Conservation (phyloP, 1,140 invertebrate species). For the Eciton burchellii region DNA sequence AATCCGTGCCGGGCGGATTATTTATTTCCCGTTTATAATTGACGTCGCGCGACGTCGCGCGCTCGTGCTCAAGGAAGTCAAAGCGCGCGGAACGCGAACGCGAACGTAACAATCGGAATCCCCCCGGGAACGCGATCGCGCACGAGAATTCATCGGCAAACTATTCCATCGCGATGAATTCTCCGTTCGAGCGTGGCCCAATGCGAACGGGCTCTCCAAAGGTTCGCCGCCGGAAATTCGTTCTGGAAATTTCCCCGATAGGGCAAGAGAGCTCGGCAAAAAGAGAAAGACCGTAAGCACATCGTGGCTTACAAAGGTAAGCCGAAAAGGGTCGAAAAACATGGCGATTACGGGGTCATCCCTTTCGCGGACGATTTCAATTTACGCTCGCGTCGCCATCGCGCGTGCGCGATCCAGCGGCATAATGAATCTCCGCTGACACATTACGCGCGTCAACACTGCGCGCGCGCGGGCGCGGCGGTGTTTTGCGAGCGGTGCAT, state of each 20-base stretch:
- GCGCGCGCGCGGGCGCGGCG: too few relatives aligned
- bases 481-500: too few relatives aligned
- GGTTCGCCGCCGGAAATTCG: not conserved
- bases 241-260: not conserved
- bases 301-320: too few relatives aligned
- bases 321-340: too few relatives aligned
- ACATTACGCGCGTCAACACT: too few relatives aligned
- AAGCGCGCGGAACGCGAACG: slow-evolving; percentile 10
- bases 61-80: slow-evolving; percentile 41
- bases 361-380: too few relatives aligned
- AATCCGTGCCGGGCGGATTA: slow-evolving; percentile 45
- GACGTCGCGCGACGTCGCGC: slow-evolving; percentile 32
- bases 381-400: too few relatives aligned
- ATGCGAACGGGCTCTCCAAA: not conserved
- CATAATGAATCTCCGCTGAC: too few relatives aligned
- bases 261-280: too few relatives aligned
- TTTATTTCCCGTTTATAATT: slow-evolving; percentile 56
- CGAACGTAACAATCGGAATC: slow-evolving; percentile 16
- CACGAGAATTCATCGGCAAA: slow-evolving; percentile 5
- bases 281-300: too few relatives aligned
- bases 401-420: too few relatives aligned
- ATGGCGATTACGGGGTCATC: too few relatives aligned
- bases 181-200: not conserved
- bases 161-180: slow-evolving; percentile 30
- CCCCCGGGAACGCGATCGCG: not conserved